Percentiles rank a stretch among this genome's conserved stretches.
phyloP scores from a whole-genome alignment of 2,888 invertebrate species.

The Lydus trimaculatus region DNA sequence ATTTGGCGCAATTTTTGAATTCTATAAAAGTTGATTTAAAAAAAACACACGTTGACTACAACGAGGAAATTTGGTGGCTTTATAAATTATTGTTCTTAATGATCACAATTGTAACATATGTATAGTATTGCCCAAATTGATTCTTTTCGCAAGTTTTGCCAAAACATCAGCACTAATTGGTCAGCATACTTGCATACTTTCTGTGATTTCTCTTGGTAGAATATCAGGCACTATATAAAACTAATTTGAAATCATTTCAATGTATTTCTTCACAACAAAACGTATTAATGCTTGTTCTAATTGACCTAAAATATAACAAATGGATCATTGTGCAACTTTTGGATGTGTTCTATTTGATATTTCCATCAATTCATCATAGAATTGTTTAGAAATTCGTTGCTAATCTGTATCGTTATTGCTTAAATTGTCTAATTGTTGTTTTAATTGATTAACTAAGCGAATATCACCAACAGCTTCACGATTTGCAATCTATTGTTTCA shows the following conservation, averaged over 20 bases:
- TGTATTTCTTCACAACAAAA: constrained; percentile 73
- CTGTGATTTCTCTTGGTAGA: constrained; percentile 76
- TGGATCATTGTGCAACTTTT: constrained; percentile 66
- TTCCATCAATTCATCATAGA: constrained; percentile 68
- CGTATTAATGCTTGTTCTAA: constrained; percentile 84
- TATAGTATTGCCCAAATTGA: no score
- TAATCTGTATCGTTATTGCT: constrained; percentile 40
- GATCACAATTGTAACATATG: no score
- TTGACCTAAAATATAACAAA: constrained; percentile 82
- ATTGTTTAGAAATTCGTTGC: constrained; percentile 49
- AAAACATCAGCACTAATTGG: no score
- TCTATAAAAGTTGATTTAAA: no score
- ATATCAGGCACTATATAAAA: constrained; percentile 95
- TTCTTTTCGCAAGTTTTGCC: no score
- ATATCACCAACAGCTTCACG: constrained; percentile 77
- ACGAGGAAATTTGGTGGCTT: no score
- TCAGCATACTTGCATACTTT: no score
- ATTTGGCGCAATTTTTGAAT: no score
- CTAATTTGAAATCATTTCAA: constrained; percentile 73
- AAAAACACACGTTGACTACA: no score
- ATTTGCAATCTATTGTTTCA: constrained; percentile 67
- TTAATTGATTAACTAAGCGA: constrained; percentile 64
- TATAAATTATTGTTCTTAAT: no score
- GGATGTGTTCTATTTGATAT: constrained; percentile 83
- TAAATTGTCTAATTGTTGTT: constrained; percentile 52